Percentiles rank a stretch among this genome's conserved stretches.
phyloP scores from a whole-genome alignment of 1,140 invertebrate species.

The Papilio dardanus region DNA sequence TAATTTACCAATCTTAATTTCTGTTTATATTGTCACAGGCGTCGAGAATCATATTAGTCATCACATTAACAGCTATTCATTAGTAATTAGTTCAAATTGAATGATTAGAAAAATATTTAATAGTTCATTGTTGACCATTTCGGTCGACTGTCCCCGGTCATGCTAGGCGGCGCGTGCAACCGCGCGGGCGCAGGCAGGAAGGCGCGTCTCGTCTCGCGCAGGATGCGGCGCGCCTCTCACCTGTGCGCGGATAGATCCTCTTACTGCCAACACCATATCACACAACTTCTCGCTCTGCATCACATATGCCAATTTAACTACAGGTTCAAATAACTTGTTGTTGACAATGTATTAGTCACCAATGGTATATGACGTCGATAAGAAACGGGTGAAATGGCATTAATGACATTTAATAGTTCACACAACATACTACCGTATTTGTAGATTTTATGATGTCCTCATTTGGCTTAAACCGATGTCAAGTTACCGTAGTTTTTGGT shows the following conservation, averaged over 20 bases:
- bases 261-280: constrained; percentile 44
- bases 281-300: neutral
- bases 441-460: too few species aligned
- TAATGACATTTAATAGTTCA: too few species aligned
- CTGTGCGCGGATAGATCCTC: constrained; percentile 58
- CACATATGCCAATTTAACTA: constrained; percentile 13
- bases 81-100: neutral
- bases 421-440: too few species aligned
- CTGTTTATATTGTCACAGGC: too few species aligned
- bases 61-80: neutral
- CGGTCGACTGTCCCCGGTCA: constrained; percentile 54
- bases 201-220: constrained; percentile 77
- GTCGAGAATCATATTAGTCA: too few species aligned
- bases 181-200: constrained; percentile 70
- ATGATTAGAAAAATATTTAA: constrained; percentile 11
- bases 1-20: too few species aligned
- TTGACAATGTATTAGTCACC: too few species aligned
- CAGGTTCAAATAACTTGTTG: too few species aligned
- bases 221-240: constrained; percentile 67
- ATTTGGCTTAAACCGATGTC: too few species aligned
- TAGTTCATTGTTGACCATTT: constrained; percentile 34
- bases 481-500: too few species aligned
- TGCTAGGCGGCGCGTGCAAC: constrained; percentile 79
- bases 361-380: too few species aligned
- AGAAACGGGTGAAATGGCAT: too few species aligned